phyloP scores from a whole-genome alignment of 2,888 invertebrate genomes.

The Meteorus cinctellus region DNA sequence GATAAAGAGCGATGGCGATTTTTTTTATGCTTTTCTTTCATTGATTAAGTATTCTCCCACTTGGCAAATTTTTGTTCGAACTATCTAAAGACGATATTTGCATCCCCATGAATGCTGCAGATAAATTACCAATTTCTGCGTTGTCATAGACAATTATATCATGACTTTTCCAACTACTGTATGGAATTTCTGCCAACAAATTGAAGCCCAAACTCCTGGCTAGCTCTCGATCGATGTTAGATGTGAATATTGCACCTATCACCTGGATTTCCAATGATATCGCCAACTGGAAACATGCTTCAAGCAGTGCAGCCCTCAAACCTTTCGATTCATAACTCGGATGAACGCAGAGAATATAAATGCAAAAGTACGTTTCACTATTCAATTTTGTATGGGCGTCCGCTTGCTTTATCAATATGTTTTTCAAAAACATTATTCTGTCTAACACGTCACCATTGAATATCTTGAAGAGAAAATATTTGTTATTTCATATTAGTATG shows the following conservation, averaged over 20 bases:
- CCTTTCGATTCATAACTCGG: constrained; percentile 61
- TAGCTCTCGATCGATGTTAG: constrained; percentile 54
- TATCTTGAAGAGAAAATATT: constrained; percentile 50
- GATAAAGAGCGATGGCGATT: constrained; percentile 25
- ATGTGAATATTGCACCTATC: constrained; percentile 63
- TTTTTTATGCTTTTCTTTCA: constrained; percentile 24
- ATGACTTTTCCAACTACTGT: constrained; percentile 72
- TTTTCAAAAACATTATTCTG: constrained; percentile 58
- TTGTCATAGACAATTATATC: constrained; percentile 74
- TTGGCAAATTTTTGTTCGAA: constrained; percentile 33
- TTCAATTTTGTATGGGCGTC: constrained; percentile 54
- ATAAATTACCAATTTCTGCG: constrained; percentile 75
- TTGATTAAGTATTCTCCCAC: neutral
- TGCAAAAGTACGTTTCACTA: constrained; percentile 54
- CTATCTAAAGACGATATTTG: constrained; percentile 38
- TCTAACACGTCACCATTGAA: constrained; percentile 55
- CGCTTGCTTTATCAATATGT: constrained; percentile 54
- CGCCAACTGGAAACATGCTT: constrained; percentile 55
- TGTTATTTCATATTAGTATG: no score
- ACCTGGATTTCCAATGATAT: constrained; percentile 52
- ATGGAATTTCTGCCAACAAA: constrained; percentile 69
- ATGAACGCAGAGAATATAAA: constrained; percentile 64
- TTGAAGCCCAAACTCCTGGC: constrained; percentile 56
- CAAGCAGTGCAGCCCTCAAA: constrained; percentile 56
- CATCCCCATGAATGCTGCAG: constrained; percentile 66